phyloP scores from a whole-genome alignment of 2,888 invertebrate genomes.

The Brachypalpus laphriformis region DNA sequence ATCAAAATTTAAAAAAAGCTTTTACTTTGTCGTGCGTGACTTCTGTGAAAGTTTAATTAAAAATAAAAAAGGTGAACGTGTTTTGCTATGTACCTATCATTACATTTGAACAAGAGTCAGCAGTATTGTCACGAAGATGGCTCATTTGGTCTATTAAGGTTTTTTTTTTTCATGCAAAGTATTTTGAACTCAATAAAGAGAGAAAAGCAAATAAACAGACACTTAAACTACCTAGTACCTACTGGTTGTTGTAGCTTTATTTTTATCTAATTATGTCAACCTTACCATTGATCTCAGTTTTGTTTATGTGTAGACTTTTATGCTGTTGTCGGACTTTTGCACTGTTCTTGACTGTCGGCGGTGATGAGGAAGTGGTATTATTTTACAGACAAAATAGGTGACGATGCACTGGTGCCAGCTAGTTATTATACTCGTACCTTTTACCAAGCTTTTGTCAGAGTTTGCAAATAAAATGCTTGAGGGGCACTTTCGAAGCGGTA shows the following conservation, averaged over 20 bases:
- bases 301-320: background rate
- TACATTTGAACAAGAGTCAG: slow-evolving; percentile 8
- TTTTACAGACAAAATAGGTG: background rate
- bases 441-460: too few relatives aligned
- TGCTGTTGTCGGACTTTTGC: slow-evolving; percentile 7
- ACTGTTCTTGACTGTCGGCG: background rate
- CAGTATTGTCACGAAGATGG: slow-evolving; percentile 19
- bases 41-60: slow-evolving; percentile 50
- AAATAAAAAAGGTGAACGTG: background rate
- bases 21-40: slow-evolving; percentile 30
- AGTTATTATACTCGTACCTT: background rate
- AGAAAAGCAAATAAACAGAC: background rate
- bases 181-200: background rate
- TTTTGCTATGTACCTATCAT: background rate
- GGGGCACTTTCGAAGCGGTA: too few relatives aligned
- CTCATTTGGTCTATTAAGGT: slow-evolving; percentile 2
- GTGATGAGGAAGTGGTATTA: background rate
- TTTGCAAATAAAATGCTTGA: too few relatives aligned
- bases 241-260: background rate
- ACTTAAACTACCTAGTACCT: background rate
- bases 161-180: background rate
- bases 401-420: background rate
- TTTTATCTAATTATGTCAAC: slow-evolving; percentile 62
- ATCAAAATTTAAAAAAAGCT: slow-evolving; percentile 31
- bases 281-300: slow-evolving; percentile 56